phyloP scores from a whole-genome alignment of 2,113 vertebrate genomes.

The Otocyon megalotis region DNA sequence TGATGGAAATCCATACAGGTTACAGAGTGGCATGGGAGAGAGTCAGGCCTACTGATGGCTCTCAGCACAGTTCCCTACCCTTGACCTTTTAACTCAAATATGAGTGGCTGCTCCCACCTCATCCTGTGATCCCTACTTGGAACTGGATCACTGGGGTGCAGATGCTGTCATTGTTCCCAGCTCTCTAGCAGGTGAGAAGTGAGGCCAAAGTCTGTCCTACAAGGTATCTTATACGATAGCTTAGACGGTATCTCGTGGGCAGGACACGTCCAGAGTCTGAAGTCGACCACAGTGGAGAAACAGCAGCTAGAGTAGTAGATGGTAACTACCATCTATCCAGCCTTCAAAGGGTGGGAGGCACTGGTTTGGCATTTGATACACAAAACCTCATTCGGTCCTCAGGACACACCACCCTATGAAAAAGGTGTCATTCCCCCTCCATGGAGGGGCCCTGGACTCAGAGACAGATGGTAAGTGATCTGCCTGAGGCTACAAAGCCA shows the following conservation, averaged over 20 bases:
- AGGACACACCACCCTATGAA: not conserved
- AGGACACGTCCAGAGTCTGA: not conserved
- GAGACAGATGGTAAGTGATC: not conserved
- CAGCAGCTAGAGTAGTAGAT: rapidly evolving
- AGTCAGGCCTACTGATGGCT: not conserved
- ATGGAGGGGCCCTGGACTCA: not conserved
- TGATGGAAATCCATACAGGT: not conserved
- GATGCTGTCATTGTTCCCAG: not conserved
- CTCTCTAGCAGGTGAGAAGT: not conserved
- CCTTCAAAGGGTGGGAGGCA: not conserved
- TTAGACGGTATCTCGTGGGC: not conserved
- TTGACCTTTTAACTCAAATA: not conserved
- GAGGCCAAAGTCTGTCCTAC: not conserved
- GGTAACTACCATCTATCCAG: not conserved
- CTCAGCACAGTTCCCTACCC: not conserved
- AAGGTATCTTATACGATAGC: no score
- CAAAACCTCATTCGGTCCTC: not conserved
- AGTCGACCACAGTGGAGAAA: not conserved
- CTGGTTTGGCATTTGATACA: not conserved
- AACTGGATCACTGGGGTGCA: not conserved
- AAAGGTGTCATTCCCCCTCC: not conserved
- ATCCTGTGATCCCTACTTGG: not conserved
- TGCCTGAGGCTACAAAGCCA: not conserved
- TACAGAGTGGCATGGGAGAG: not conserved
- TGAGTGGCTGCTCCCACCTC: not conserved